These are phyloP conservation scores for Piprites chloris DNA, from an alignment of 2,113 vertebrate genomes.

Conservation along the genomic window DNA sequence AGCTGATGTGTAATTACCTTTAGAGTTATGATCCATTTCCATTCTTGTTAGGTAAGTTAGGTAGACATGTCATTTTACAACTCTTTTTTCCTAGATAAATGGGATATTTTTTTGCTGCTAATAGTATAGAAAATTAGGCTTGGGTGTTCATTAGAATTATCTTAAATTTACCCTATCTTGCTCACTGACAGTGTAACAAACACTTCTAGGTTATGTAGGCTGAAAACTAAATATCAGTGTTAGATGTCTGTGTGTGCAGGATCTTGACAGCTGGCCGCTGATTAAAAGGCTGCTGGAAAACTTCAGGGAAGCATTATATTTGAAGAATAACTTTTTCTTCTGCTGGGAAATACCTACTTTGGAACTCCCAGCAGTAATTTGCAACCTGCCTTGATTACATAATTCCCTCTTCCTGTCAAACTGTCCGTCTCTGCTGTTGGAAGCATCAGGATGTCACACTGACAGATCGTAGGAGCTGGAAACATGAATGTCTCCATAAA, in stretches of 20 bases:
- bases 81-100: background rate
- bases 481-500: background rate
- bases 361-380: slow-evolving; percentile 44
- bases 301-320: slow-evolving; percentile 58
- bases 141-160: background rate
- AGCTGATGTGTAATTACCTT: background rate
- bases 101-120: background rate
- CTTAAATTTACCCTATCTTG: background rate
- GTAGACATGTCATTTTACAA: background rate
- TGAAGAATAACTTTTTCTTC: slow-evolving; percentile 49
- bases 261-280: slow-evolving; percentile 33
- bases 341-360: slow-evolving; percentile 36
- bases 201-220: background rate
- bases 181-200: background rate
- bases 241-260: slow-evolving; percentile 16
- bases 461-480: background rate
- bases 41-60: background rate
- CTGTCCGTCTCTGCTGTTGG: background rate
- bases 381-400: slow-evolving; percentile 37
- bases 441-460: background rate
- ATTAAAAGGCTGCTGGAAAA: slow-evolving; percentile 56
- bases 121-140: background rate
- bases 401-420: slow-evolving; percentile 37
- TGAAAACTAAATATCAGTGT: slow-evolving; percentile 14
- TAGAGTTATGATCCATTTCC: background rate